Base-by-base conservation (phyloP, 1,140 invertebrate genomes). In the Drosophila simulans region DNA sequence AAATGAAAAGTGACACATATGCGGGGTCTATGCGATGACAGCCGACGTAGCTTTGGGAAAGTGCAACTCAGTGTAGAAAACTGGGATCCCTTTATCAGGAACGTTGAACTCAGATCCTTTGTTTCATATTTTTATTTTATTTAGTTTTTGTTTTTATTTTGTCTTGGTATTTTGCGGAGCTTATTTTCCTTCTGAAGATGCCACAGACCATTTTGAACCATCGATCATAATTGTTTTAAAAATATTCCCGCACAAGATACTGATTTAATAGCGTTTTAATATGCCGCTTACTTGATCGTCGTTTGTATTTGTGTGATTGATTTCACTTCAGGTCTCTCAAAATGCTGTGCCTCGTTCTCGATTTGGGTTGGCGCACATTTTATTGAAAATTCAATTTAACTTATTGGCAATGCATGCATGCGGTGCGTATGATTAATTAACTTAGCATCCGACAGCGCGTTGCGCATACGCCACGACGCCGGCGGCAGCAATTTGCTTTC, bases 401-500 rank as follows among this genome's bases (percentile, higher is more conserved):
- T 77, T 78, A 77, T 69, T 80, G 77, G 57, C 37, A 65, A 53
- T 74, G 45, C 60, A 58, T 52, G 80, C 66, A 69, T 31, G 42
- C 58, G 57, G 68, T 70, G 80, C 80, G 76, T 85, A 85, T 80
- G 80, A 85, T 81, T 88, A 86, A 88, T 86, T 88, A 82, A 79
- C 65, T 86, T 64, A 58, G 45, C 49, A 43, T 45, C 35, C 39
- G 37, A 34, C 31, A 40, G 59, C 39, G 63, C 48, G 42, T 56
- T 63, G 66, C 72, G 77, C 56, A 77, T 77, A 85, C 63, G 68
- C 49, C 66, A 66, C 51, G 70, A 55, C 8, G 59, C 25, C 58
- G 2, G 20, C 17, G 58, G 37, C 58, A 27, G 48, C 20, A 64
- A 64, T 68, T 64, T 65, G 31, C 45, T 37, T 20, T 42, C 45